phyloP scores from a whole-genome alignment of 2,797 vertebrate species.

The Epinephelus malabaricus region DNA sequence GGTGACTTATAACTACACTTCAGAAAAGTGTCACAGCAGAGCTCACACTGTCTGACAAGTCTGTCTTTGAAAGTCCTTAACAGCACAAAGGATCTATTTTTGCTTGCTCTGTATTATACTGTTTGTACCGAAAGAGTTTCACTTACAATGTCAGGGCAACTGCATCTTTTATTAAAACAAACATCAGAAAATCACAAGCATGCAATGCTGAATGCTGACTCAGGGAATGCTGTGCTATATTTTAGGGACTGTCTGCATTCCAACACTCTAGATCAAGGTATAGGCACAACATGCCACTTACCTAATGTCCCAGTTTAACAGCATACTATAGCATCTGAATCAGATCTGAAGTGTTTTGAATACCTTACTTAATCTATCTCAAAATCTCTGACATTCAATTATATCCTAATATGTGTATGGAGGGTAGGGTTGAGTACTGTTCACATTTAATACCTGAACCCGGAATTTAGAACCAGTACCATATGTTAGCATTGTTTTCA shows the following conservation, averaged over 20 bases:
- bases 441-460: too few species aligned
- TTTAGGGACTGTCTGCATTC: neutral
- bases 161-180: conserved; percentile 9
- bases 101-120: neutral
- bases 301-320: neutral
- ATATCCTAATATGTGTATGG: too few species aligned
- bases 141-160: neutral
- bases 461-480: too few species aligned
- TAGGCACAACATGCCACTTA: neutral
- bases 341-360: neutral
- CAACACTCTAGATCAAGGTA: neutral
- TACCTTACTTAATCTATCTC: neutral
- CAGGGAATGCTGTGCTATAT: neutral
- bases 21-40: neutral
- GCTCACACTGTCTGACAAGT: neutral
- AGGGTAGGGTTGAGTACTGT: too few species aligned
- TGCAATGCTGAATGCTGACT: neutral
- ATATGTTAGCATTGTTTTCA: too few species aligned
- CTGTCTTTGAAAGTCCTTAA: neutral
- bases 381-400: neutral
- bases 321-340: neutral
- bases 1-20: conserved; percentile 2
- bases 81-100: neutral
- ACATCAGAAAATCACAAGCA: neutral
- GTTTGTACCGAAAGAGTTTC: neutral